These are phyloP conservation scores for Coenobita brevimanus DNA, from an alignment of 1,140 invertebrate species.

Conservation along the genomic window DNA sequence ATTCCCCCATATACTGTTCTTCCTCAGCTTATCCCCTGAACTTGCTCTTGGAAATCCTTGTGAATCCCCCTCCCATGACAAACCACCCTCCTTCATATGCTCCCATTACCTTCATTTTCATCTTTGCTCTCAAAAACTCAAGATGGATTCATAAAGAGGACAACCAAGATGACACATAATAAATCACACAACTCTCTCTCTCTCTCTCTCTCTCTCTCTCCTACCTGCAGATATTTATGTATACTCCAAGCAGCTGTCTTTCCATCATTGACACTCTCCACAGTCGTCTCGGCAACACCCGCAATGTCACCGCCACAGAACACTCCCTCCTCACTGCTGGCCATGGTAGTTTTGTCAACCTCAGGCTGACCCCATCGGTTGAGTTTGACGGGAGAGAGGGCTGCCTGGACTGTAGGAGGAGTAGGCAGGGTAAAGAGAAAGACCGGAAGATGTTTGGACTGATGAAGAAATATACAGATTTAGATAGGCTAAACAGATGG, in stretches of 20 bases:
- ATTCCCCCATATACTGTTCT: too few species aligned
- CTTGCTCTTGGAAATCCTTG: too few species aligned
- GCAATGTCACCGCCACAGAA: conserved; percentile 97
- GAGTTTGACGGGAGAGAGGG: conserved; percentile 86
- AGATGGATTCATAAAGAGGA: too few species aligned
- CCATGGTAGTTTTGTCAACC: conserved; percentile 85
- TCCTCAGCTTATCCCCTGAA: too few species aligned
- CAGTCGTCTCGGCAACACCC: conserved; percentile 95
- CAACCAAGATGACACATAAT: too few species aligned
- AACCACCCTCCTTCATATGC: too few species aligned
- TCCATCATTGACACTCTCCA: conserved; percentile 98
- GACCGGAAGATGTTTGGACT: background rate
- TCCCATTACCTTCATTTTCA: too few species aligned
- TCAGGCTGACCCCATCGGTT: conserved; percentile 85
- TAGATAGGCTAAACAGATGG: too few species aligned
- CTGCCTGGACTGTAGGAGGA: conserved; percentile 79
- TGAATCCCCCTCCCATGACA: too few species aligned
- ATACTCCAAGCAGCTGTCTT: conserved; percentile 98
- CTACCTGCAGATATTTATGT: conserved; percentile 92
- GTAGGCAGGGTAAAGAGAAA: background rate
- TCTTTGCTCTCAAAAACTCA: too few species aligned
- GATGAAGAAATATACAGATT: background rate
- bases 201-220: too few species aligned
- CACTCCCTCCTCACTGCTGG: conserved; percentile 84
- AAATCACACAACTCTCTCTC: too few species aligned